phyloP scores from a whole-genome alignment of 2,797 vertebrate genomes.

The Myotis vivesi region DNA sequence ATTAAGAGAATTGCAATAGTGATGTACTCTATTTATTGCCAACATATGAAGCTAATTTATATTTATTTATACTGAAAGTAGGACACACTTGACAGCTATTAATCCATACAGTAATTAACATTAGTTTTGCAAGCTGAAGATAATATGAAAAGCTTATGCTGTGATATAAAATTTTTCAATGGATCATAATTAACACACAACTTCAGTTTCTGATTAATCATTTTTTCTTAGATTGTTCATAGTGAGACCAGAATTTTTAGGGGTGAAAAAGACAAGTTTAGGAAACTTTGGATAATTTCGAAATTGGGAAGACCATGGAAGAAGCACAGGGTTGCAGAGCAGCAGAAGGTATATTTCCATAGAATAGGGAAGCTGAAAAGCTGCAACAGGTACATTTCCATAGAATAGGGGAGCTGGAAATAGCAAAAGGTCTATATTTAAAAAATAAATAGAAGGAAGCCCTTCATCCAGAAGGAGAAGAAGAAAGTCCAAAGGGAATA shows the following conservation, averaged over 20 bases:
- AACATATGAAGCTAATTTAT: conserved; percentile 76
- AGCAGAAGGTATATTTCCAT: too few species aligned
- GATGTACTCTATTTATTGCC: conserved; percentile 69
- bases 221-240: conserved; percentile 68
- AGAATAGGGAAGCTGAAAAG: too few species aligned
- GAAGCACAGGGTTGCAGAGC: too few species aligned
- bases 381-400: too few species aligned
- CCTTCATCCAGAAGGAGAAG: too few species aligned
- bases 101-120: conserved; percentile 77
- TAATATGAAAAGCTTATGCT: conserved; percentile 77
- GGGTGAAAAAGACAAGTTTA: too few species aligned
- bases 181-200: conserved; percentile 74
- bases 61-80: conserved; percentile 74
- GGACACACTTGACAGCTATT: conserved; percentile 74
- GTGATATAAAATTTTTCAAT: conserved; percentile 66
- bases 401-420: too few species aligned
- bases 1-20: conserved; percentile 59
- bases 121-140: conserved; percentile 76
- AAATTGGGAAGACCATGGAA: too few species aligned
- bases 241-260: background rate
- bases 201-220: conserved; percentile 75
- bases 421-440: too few species aligned
- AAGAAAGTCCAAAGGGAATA: too few species aligned
- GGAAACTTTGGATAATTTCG: too few species aligned
- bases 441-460: too few species aligned